Evolutionary conservation across 1,140 invertebrate genomes (phyloP).

Genomic region (Melanaphis sacchari): DNA sequence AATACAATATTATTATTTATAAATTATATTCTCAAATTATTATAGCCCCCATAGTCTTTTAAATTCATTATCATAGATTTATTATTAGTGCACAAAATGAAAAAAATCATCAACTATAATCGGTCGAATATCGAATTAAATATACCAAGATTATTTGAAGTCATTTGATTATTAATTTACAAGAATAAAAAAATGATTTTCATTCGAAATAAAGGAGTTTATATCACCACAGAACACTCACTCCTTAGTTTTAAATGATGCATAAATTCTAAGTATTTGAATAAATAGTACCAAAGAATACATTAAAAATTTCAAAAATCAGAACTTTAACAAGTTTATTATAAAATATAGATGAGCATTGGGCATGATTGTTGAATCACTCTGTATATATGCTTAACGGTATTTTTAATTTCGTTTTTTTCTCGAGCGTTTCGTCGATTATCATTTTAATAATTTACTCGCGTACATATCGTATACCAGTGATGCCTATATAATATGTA

Average conservation of each 20-base stretch:
- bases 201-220: neutral
- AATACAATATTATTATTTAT: neutral
- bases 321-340: neutral
- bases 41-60: too few species aligned
- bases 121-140: neutral
- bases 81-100: too few species aligned
- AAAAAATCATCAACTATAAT: too few species aligned
- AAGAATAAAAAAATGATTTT: neutral
- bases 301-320: neutral
- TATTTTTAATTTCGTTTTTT: neutral
- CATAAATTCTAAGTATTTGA: too few species aligned
- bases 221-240: neutral
- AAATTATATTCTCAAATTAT: too few species aligned
- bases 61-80: too few species aligned
- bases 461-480: neutral
- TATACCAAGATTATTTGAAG: neutral
- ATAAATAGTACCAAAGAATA: too few species aligned
- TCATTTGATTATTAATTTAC: neutral
- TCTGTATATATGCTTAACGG: neutral
- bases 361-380: neutral
- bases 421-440: neutral
- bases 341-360: neutral
- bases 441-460: neutral
- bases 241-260: too few species aligned
- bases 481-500: neutral